Evolutionary conservation across 37 sponge, comb jelly and placozoan genomes (phyloP), one percentile per base, ranked within the genome.

Genomic region (Beroe ovata): DNA sequence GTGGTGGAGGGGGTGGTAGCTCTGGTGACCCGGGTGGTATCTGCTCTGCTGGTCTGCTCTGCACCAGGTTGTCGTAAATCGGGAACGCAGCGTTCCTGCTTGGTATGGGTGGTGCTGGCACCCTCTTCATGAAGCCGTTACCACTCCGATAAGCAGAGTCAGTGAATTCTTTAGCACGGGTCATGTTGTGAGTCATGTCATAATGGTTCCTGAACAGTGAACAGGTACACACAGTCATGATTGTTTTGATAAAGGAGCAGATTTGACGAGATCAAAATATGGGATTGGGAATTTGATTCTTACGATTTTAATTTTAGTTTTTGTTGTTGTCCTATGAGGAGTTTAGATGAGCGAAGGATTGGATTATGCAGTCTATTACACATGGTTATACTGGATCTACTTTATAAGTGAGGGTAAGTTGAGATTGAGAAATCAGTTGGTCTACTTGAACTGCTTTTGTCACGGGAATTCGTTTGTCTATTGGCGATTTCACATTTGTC

Each of bases 11-110:
- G 34, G 69, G 69, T 8, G 69, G 16, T 2, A 30, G 33, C 1
- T 25, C 36, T 33, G 69, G 18, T 34, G 69, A 30, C 2, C 8
- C 35, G 18, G 30, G 69, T 34, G 30, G 14, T 18, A 29, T 37
- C 69, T 37, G 32, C 11, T 66, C 35, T n/a, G n/a, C n/a, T n/a
- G n/a, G n/a, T n/a, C n/a, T n/a, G n/a, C n/a, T n/a, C n/a, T n/a
- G n/a, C 30, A 66, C 69, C 69, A 66, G 34, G 69, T 66, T 66
- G 36, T 66, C 69, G 69, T 66, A 66, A 3, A 66, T 66, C 8
- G 69, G 69, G 30, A 66, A 66, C 36, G 69, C 69, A 18, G 69
- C 36, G 36, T 25, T 66, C 30, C 69, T 26, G 30, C 35, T 66
- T 8, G 69, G 69, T 26, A 25, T 26, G 18, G 69, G 69, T 1